These are phyloP conservation scores for Andrena bicolor DNA, from an alignment of 2,888 invertebrate genomes.

Conservation along the genomic window DNA sequence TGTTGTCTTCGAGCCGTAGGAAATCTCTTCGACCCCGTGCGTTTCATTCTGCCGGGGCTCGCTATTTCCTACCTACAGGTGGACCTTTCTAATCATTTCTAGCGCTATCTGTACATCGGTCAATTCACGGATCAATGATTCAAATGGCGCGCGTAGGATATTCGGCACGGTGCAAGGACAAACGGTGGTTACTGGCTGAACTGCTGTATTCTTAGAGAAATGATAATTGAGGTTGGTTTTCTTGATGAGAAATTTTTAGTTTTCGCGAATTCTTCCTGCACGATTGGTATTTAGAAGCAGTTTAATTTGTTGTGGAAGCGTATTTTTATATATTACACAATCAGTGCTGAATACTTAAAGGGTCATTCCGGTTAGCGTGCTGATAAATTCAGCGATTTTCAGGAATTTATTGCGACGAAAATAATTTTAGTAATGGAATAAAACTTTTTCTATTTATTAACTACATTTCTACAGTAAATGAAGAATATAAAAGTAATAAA, in stretches of 20 bases:
- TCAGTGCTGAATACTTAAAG: background rate
- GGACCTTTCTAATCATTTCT: conserved; percentile 10
- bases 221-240: background rate
- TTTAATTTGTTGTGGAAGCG: no score
- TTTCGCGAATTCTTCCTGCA: no score
- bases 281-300: no score
- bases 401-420: background rate
- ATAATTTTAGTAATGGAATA: background rate
- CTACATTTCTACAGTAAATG: no score
- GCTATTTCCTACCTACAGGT: background rate
- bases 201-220: background rate
- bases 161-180: background rate
- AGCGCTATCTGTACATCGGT: background rate
- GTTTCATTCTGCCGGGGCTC: background rate
- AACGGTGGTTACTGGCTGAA: background rate
- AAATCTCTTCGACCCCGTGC: background rate
- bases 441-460: no score
- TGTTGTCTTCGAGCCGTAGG: conserved; percentile 8
- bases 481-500: no score
- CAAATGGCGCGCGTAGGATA: background rate
- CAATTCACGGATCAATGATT: conserved; percentile 3
- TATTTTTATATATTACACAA: conserved; percentile 1
- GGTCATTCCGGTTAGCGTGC: background rate
- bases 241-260: no score
- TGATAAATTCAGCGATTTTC: no score